Percentiles rank a stretch among this genome's conserved stretches.
Evolutionary conservation across 2,113 vertebrate species (phyloP).

Genomic region (Pseudonaja textilis): DNA sequence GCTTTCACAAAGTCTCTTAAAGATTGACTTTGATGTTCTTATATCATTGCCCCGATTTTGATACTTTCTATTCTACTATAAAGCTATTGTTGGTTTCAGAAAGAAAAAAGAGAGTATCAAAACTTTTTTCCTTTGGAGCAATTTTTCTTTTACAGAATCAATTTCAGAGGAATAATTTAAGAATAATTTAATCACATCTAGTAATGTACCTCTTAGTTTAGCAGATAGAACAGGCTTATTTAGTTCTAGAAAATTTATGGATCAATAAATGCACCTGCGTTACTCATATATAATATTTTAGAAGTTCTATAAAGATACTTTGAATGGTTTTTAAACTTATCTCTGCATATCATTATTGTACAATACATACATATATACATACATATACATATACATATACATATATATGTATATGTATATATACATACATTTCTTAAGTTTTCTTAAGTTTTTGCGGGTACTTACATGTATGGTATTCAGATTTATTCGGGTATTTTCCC

Average conservation of each 20-base stretch:
- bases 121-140: not conserved
- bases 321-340: not conserved
- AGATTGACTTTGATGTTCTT: not conserved
- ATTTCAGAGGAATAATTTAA: not conserved
- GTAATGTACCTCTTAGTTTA: not conserved
- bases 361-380: too few species aligned
- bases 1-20: not conserved
- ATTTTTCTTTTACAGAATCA: not conserved
- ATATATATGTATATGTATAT: too few species aligned
- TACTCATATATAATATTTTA: not conserved
- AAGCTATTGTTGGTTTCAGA: not conserved
- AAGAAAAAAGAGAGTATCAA: not conserved
- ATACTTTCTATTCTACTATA: not conserved
- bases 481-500: too few species aligned
- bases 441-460: too few species aligned
- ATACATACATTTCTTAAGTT: too few species aligned
- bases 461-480: too few species aligned
- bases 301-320: not conserved
- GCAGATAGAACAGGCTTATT: not conserved
- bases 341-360: not conserved
- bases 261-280: not conserved
- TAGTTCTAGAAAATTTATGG: not conserved
- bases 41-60: not conserved
- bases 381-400: too few species aligned
- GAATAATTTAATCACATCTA: not conserved